Conservation (phyloP, 2,888 invertebrate species). For the Hyposoter dolosus region DNA sequence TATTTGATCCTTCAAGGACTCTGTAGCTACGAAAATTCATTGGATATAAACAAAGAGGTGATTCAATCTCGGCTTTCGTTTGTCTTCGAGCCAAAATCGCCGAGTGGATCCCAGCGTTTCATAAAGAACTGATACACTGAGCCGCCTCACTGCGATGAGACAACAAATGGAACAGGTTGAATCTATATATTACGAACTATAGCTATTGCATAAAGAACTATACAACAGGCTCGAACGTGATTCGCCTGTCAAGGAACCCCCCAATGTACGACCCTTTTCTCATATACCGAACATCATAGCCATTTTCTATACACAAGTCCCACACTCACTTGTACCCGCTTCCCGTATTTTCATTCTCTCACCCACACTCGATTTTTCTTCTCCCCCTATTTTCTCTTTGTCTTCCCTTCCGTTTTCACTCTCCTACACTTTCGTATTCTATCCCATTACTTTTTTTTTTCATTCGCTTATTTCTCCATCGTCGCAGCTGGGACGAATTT, state of each 20-base stretch:
- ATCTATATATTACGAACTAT: constrained; percentile 38
- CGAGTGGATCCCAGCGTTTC: constrained; percentile 6
- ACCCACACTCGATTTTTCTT: constrained; percentile 12
- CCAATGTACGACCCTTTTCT: constrained; percentile 26
- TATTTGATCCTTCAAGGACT: neutral
- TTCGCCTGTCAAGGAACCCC: constrained; percentile 37
- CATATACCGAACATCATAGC: constrained; percentile 19
- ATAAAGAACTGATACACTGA: constrained; percentile 11
- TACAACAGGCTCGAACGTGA: constrained; percentile 45
- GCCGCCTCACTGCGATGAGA: constrained; percentile 10
- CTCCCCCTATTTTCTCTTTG: neutral
- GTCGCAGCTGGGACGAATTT: constrained; percentile 1
- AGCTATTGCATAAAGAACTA: constrained; percentile 5
- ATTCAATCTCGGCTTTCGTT: constrained; percentile 36
- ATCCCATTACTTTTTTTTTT: constrained; percentile 26
- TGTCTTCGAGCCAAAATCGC: constrained; percentile 16
- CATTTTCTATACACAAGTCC: constrained; percentile 12
- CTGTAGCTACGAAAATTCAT: constrained; percentile 14
- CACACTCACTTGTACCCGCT: constrained; percentile 29
- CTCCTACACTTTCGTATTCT: constrained; percentile 14
- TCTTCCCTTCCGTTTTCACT: constrained; percentile 14
- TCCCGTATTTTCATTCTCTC: constrained; percentile 45
- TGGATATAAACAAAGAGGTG: constrained; percentile 15
- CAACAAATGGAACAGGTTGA: constrained; percentile 37
- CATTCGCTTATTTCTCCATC: constrained; percentile 13